phyloP scores from a whole-genome alignment of 2,113 vertebrate genomes.

The Ivindomyrus marchei region DNA sequence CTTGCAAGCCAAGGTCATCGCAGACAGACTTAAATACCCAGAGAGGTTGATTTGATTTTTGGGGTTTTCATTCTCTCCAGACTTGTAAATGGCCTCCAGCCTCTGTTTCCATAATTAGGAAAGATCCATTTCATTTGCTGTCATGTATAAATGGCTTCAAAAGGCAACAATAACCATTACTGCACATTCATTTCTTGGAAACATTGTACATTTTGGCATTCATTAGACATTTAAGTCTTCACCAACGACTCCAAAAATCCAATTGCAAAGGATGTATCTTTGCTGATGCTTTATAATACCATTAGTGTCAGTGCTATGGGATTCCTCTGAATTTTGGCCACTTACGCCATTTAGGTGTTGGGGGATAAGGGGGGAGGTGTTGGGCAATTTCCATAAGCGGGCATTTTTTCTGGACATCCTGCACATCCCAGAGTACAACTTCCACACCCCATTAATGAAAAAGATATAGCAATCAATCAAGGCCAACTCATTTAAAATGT shows the following conservation, averaged over 20 bases:
- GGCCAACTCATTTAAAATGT: not conserved
- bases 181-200: not conserved
- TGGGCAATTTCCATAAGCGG: not conserved
- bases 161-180: not conserved
- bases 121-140: not conserved
- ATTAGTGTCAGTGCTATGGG: not conserved
- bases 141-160: not conserved
- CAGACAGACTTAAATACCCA: not conserved
- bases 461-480: not conserved
- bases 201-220: not conserved
- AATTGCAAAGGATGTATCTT: not conserved
- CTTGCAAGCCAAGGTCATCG: conserved; percentile 11
- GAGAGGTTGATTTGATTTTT: not conserved
- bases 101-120: not conserved
- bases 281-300: not conserved
- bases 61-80: not conserved
- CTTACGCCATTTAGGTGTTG: not conserved
- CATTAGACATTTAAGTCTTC: not conserved
- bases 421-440: not conserved
- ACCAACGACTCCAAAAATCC: not conserved
- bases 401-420: not conserved
- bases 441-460: not conserved
- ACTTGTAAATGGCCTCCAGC: not conserved
- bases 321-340: not conserved
- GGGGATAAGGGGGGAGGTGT: not conserved